Percentiles rank a stretch among this genome's conserved stretches.
Conservation (phyloP, 2,888 invertebrate species). For the Xanthorhoe spadicearia region DNA sequence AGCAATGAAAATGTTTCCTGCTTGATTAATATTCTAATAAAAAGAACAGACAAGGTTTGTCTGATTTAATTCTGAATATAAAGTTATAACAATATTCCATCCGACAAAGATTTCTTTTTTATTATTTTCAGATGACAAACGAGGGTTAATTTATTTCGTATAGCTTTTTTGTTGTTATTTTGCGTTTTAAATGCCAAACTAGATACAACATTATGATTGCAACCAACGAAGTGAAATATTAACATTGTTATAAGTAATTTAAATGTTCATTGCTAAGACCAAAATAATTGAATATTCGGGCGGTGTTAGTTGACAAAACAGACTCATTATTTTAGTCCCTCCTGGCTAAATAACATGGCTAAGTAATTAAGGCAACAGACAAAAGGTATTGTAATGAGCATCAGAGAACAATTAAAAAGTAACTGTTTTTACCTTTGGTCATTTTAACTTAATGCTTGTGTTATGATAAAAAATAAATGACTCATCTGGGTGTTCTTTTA, state of each 20-base stretch:
- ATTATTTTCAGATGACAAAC: conserved; percentile 14
- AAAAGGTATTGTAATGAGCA: background rate
- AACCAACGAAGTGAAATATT: background rate
- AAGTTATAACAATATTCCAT: conserved; percentile 23
- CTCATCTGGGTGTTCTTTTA: too few relatives aligned
- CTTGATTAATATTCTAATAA: conserved; percentile 36
- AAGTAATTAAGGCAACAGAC: background rate
- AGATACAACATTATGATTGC: background rate
- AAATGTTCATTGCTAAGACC: conserved; percentile 6
- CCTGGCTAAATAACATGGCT: background rate
- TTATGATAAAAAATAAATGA: too few relatives aligned
- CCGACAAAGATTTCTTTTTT: conserved; percentile 18
- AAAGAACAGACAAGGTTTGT: conserved; percentile 22
- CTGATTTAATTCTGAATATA: conserved; percentile 26
- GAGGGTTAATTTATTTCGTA: conserved; percentile 12
- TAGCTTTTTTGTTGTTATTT: background rate
- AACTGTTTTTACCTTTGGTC: too few relatives aligned
- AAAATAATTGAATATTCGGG: background rate
- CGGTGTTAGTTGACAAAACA: background rate
- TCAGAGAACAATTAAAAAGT: background rate
- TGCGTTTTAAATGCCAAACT: conserved; percentile 1
- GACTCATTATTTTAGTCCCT: background rate
- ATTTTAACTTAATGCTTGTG: too few relatives aligned
- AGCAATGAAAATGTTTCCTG: conserved; percentile 25
- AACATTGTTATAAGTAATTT: background rate